Base-by-base conservation (phyloP, 2,888 invertebrate genomes). In the Yponomeuta evonymella region DNA sequence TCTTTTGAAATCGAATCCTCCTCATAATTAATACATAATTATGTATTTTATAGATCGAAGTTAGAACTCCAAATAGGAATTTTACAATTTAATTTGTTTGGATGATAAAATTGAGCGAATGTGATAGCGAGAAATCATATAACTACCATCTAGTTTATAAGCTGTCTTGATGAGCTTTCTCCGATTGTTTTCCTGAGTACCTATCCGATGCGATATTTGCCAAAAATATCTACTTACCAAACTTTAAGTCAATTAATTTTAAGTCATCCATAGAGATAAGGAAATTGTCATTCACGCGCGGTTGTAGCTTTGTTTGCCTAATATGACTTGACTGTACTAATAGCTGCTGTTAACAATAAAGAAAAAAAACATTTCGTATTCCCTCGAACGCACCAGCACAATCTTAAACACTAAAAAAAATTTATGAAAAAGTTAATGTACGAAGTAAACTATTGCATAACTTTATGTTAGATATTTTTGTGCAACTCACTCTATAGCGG, bases 171-270 rank as follows among this genome's bases (percentile, higher is more conserved):
- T 69, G 73, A 69, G 48, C 72, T 72, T 72, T 48, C 51, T 12
- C 12, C 29, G 11, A 51, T 67, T 67, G 70, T 70, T 48, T 70
- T 64, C 23, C 43, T 62, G 67, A 65, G n/a, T 29, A 43, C 43
- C 43, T 43, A 69, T 63, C 75, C 75, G 71, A 74, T 81, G 79
- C 77, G 76, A 75, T 83, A 79, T 74, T 84, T 82, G 83, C 84
- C 87, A 87, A 86, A 87, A 82, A 79, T 79, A 77, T 81, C 79
- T 77, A 80, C 80, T 80, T 78, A 83, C 81, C 78, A 78, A 58
- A 58, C 83, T 87, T 85, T 81, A 81, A 86, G 90, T 91, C 90
- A 91, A 91, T 91, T 91, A 91, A 85, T 88, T 91, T 90, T 88
- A 90, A 90, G 91, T 90, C 90, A 91, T 89, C 85, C 83, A 86